Percentiles rank a stretch among this genome's conserved stretches.
Conservation (phyloP, 2,888 invertebrate species). For the Tenthredo notha region DNA sequence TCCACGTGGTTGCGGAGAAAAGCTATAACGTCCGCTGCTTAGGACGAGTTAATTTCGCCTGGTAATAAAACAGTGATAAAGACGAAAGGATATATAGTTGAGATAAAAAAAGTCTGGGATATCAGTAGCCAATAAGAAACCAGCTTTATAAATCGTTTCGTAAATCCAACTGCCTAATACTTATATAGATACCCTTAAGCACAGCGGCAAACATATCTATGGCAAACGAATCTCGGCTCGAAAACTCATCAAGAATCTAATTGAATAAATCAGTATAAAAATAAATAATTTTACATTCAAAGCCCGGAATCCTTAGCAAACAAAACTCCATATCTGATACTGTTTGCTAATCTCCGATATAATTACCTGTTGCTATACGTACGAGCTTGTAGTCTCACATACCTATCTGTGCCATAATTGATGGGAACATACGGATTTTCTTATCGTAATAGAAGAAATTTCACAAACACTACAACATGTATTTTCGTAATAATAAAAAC, state of each 20-base stretch:
- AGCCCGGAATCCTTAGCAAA: background rate
- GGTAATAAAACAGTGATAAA: conserved; percentile 32
- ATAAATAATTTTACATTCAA: background rate
- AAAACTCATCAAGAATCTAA: background rate
- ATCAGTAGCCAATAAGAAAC: conserved; percentile 22
- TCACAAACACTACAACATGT: background rate
- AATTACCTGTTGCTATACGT: background rate
- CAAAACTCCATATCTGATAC: background rate
- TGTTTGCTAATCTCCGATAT: background rate
- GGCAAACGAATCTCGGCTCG: conserved; percentile 6
- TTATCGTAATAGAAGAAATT: background rate
- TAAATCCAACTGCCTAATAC: conserved; percentile 7
- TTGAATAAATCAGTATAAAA: background rate
- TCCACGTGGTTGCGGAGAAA: conserved; percentile 11
- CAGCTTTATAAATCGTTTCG: conserved; percentile 28
- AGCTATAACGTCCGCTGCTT: conserved; percentile 1
- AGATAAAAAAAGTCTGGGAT: conserved; percentile 38
- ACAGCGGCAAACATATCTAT: conserved; percentile 20
- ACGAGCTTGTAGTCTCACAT: no score
- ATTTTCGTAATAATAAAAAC: background rate
- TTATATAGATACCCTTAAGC: background rate
- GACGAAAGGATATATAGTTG: conserved; percentile 30
- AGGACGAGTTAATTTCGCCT: conserved; percentile 23
- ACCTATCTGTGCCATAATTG: no score
- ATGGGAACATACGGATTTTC: no score